Base-by-base conservation (phyloP, 2,113 vertebrate species). In the Tupaia chinensis region DNA sequence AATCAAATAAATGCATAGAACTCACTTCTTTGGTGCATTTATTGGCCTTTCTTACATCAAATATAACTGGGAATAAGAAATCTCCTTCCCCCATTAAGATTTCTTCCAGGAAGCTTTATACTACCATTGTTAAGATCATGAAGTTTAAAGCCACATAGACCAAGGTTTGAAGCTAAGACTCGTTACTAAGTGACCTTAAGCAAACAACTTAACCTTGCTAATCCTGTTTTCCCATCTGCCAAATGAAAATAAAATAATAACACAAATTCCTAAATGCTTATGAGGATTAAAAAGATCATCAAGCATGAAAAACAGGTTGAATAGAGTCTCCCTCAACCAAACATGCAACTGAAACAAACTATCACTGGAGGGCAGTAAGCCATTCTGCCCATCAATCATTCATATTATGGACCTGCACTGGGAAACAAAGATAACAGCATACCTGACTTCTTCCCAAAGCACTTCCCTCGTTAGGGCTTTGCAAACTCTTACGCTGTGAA, bases 291-390 rank as follows among this genome's bases (percentile, higher is more conserved):
- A 17, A 14, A 83, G 83, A 44, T 23, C 12, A 2, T 1, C 7
- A 9, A 0, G 34, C 22, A 78, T 29, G 19, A 54, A 84, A 92
- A 22, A 53, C n/a, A 54, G 23, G 4, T 0, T 63, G 14, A 11
- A 27, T 13, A 17, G 27, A 23, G 70, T 54, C 54, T 29, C 56
- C 53, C 25, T 20, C 14, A 34, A 60, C 14, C 7, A 15, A 63
- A 63, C 4, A 25, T 66, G 13, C 29, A n/a, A 12, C 1, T 0
- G 53, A 68, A 91, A 27, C 0, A 2, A 1, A 11, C 9, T n/a
- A 22, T 25, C 27, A 0, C 23, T 0, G 0, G 60, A 20, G 19
- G 10, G 6, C 60, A 9, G 3, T 2, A 20, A 15, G 27, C 11
- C 58, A 22, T 0, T 19, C 5, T 0, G 32, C 17, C 54, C 12